Conservation (phyloP, 1,140 invertebrate genomes). For the Zophobas atratus region DNA sequence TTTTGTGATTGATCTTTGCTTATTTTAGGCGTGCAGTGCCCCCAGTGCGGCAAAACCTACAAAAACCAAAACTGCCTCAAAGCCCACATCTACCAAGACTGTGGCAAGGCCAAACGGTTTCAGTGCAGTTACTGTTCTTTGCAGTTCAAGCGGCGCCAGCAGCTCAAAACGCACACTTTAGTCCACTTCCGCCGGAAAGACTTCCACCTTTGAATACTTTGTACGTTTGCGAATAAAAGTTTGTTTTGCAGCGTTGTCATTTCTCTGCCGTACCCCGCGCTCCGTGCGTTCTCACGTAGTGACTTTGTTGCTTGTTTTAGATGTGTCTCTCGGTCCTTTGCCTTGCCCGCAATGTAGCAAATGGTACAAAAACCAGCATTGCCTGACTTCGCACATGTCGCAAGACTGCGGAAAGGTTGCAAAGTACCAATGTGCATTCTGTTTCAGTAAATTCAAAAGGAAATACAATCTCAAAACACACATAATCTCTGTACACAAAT, state of each 20-base stretch:
- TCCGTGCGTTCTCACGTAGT: background rate
- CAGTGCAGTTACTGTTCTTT: constrained; percentile 45
- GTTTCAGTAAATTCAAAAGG: constrained; percentile 69
- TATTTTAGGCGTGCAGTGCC: constrained; percentile 48
- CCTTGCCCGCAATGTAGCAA: constrained; percentile 50
- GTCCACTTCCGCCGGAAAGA: constrained; percentile 20
- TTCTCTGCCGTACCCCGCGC: background rate
- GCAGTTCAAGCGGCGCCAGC: constrained; percentile 39
- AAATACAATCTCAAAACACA: constrained; percentile 59
- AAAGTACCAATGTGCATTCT: constrained; percentile 69
- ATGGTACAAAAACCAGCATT: constrained; percentile 48
- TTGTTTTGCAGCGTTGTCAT: constrained; percentile 4
- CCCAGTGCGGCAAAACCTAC: constrained; percentile 51
- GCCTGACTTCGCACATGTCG: constrained; percentile 64
- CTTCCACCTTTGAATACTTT: background rate
- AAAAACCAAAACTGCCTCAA: constrained; percentile 53
- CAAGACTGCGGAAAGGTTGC: constrained; percentile 70
- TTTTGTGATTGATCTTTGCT: background rate
- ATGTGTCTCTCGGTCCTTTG: constrained; percentile 17
- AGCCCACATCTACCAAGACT: constrained; percentile 51
- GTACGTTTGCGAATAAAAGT: background rate
- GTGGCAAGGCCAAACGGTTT: constrained; percentile 48
- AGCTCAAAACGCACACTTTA: constrained; percentile 23
- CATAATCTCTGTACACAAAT: constrained; percentile 27
- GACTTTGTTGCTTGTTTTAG: constrained; percentile 17